These are phyloP conservation scores for Acheta domesticus DNA, from an alignment of 2,888 invertebrate species.

Conservation along the genomic window DNA sequence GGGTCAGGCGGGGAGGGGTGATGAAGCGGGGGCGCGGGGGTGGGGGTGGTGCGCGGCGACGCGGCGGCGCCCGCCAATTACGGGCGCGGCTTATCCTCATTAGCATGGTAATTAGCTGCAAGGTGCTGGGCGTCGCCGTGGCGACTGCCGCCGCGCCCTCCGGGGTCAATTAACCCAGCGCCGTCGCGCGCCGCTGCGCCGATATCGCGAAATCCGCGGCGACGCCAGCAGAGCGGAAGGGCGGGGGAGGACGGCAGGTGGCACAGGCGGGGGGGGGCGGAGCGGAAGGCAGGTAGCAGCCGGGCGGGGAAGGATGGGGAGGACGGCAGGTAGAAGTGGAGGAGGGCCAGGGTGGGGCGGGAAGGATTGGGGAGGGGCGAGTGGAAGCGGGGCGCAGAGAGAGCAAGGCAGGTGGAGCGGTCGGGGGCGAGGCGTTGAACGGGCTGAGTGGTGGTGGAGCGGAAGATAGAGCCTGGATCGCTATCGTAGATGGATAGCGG, in stretches of 20 bases:
- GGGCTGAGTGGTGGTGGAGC: too few relatives aligned
- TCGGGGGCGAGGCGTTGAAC: too few relatives aligned
- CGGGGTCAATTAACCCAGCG: slow-evolving; percentile 18
- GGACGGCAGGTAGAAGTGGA: not conserved
- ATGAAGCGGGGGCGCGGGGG: not conserved
- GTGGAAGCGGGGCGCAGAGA: too few relatives aligned
- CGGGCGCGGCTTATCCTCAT: slow-evolving; percentile 48
- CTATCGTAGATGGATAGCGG: too few relatives aligned
- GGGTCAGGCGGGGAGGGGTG: not conserved
- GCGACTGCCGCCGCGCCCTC: slow-evolving; percentile 21
- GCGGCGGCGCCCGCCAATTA: not conserved
- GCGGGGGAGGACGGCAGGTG: not conserved
- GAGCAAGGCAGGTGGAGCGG: too few relatives aligned
- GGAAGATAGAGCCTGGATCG: too few relatives aligned
- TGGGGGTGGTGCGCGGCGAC: not conserved
- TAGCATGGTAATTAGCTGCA: slow-evolving; percentile 48
- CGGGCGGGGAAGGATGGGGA: not conserved
- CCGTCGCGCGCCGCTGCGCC: not conserved
- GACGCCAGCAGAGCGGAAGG: not conserved
- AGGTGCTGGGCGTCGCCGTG: slow-evolving; percentile 9
- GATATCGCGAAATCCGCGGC: not conserved
- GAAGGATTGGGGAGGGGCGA: too few relatives aligned
- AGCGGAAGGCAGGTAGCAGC: too few relatives aligned
- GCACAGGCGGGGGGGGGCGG: too few relatives aligned
- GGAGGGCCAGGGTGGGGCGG: too few relatives aligned